Evolutionary conservation across 2,888 invertebrate genomes (phyloP), one percentile per base, ranked within the genome.

Genomic region (Pseudococcus longispinus): DNA sequence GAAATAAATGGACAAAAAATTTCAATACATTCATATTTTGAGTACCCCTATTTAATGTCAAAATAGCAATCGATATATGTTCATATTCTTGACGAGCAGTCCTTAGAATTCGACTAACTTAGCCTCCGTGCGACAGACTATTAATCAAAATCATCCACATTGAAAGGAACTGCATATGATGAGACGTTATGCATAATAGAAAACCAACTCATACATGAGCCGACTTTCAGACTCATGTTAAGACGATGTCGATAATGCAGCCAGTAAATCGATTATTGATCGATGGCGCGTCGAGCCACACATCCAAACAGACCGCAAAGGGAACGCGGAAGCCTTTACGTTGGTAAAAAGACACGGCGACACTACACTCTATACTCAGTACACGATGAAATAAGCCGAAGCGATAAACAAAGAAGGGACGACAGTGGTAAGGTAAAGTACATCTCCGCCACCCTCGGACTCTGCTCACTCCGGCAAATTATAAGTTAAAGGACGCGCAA

Each of bases 401-500:
- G 29, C 18, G 32, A 32, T 15, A 60, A 60, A 60, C 60, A 23
- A 60, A 60, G 23, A 60, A 23, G 20, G 23, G 3, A n/a, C 20
- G 20, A 20, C 37, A 9, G 9, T 8, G 37, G 37, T 4, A 9
- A 37, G 37, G 37, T 5, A 23, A 2, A 23, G 23, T 60, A 18
- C n/a, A 51, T 51, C 46, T 2, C n/a, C 60, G 23, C 23, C 23
- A 6, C 60, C 60, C 60, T 15, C 60, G 60, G 29, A 1, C 70
- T 4, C 26, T 18, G 4, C 70, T 70, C 70, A 29, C 70, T 11
- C 15, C 15, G 29, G 11, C 70, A 70, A 70, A 70, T 70, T 70
- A 70, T 70, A 70, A 70, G 70, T 70, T 70, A 80, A 80, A 80
- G 42, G 20, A 80, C 77, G 77, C 77, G 37, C 26, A 74, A 42